Base-by-base conservation (phyloP, 1,140 invertebrate species). In the Anthonomus grandis region DNA sequence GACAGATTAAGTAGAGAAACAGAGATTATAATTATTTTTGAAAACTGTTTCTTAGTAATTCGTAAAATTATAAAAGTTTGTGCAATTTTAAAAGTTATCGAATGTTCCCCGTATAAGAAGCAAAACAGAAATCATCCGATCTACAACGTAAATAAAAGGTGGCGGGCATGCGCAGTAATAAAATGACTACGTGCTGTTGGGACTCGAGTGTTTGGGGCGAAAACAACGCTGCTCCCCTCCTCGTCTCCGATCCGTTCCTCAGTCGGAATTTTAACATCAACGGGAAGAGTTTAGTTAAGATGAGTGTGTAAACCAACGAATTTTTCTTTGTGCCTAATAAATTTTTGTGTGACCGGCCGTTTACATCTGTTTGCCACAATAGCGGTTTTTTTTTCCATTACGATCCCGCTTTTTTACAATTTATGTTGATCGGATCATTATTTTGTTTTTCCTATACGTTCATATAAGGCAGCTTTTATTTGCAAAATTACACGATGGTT, bases 211-310 rank as follows among this genome's bases (percentile, higher is more conserved):
- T 48, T 46, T 42, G 25, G 17, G 39, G 34, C 42, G 24, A 61
- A 59, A 53, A 56, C 55, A 51, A 59, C 36, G 42, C 46, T 10
- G 9, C 1, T 23, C 37, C n/a, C n/a, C n/a, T n/a, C n/a, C n/a
- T n/a, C n/a, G n/a, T n/a, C n/a, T n/a, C n/a, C n/a, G n/a, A n/a
- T n/a, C n/a, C n/a, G n/a, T n/a, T n/a, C 57, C 48, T 48, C 62
- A 69, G 67, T 69, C 65, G 67, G 67, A 69, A 67, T 63, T 51
- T 67, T 67, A 69, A 67, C 67, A 69, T 67, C 67, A 59, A 57
- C 50, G 63, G 62, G 59, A 64, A 57, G 63, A 46, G 49, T 19
- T n/a, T n/a, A 47, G 57, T 47, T 59, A 66, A 66, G 68, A 70
- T 68, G 67, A 60, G 61, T 63, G 65, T 58, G 37, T 53, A 61